A percentile compares a stretch with the other conserved stretches of the same genome.
Conservation (phyloP, 2,888 invertebrate genomes). For the Hyposoter dolosus region DNA sequence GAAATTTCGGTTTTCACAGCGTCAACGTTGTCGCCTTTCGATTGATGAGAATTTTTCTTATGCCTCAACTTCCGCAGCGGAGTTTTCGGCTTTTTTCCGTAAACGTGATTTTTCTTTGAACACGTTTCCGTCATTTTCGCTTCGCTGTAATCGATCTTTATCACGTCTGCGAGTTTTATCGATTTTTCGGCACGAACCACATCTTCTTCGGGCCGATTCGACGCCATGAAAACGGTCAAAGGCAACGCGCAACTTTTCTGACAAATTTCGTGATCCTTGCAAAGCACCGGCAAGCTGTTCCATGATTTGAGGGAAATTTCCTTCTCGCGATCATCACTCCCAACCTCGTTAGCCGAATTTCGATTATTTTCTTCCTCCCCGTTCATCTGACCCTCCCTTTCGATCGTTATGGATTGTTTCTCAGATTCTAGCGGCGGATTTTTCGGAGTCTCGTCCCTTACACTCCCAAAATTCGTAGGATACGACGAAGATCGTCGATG, state of each 20-base stretch:
- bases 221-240: conserved; percentile 55
- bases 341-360: not conserved
- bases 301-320: conserved; percentile 76
- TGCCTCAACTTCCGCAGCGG: conserved; percentile 71
- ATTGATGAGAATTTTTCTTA: conserved; percentile 51
- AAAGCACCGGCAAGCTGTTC: conserved; percentile 78
- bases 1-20: not conserved
- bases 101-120: conserved; percentile 8
- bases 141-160: conserved; percentile 79
- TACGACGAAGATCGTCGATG: conserved; percentile 83
- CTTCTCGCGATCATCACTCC: conserved; percentile 48
- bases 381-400: not conserved
- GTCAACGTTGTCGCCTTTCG: not conserved
- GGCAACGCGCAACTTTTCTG: conserved; percentile 62
- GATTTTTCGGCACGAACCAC: conserved; percentile 1
- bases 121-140: conserved; percentile 50
- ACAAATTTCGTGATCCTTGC: conserved; percentile 71
- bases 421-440: not conserved
- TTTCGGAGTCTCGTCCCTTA: conserved; percentile 40
- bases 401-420: not conserved
- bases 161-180: conserved; percentile 77
- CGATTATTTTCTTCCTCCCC: not conserved
- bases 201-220: conserved; percentile 52
- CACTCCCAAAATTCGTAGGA: conserved; percentile 79
- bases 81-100: conserved; percentile 71